Percentiles rank a stretch among this genome's conserved stretches.
phyloP scores from a whole-genome alignment of 35 echinoderm and acorn worm species.

The Acanthaster planci region DNA sequence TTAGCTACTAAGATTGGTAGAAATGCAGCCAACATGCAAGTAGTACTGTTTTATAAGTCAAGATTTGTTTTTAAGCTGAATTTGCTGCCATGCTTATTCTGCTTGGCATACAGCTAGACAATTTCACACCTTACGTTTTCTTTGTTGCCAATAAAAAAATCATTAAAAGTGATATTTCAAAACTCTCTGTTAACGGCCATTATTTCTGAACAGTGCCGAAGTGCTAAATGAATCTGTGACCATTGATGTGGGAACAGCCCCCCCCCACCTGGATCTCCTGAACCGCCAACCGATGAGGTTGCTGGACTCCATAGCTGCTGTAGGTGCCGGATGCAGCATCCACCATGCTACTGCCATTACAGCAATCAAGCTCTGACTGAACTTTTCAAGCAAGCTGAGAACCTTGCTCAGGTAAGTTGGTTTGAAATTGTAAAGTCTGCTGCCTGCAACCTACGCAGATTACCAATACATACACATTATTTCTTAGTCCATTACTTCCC shows the following conservation, averaged over 20 bases:
- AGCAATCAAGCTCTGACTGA: slow-evolving; percentile 94
- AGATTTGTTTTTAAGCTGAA: not conserved
- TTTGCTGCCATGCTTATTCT: not conserved
- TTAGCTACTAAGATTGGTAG: too few relatives aligned
- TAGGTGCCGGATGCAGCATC: slow-evolving; percentile 60
- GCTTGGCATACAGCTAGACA: too few relatives aligned
- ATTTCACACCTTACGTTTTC: too few relatives aligned
- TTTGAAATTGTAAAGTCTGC: slow-evolving; percentile 6
- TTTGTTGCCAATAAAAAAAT: not conserved
- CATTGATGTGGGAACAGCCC: not conserved
- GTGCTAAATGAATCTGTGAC: not conserved
- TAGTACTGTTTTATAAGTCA: not conserved
- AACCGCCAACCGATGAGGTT: slow-evolving; percentile 90
- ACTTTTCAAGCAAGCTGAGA: slow-evolving; percentile 89
- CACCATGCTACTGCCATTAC: slow-evolving; percentile 69
- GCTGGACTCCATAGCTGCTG: slow-evolving; percentile 73
- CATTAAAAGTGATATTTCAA: not conserved
- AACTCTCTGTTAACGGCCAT: not conserved
- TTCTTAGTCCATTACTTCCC: too few relatives aligned
- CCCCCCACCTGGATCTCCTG: slow-evolving; percentile 66
- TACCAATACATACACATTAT: too few relatives aligned
- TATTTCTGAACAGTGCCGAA: not conserved
- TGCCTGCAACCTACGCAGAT: too few relatives aligned
- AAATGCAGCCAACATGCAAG: not conserved
- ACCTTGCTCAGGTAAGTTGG: slow-evolving; percentile 56